Percentiles rank a stretch among this genome's conserved stretches.
phyloP scores from a whole-genome alignment of 2,113 vertebrate species.

The Melanotaenia duboulayi region DNA sequence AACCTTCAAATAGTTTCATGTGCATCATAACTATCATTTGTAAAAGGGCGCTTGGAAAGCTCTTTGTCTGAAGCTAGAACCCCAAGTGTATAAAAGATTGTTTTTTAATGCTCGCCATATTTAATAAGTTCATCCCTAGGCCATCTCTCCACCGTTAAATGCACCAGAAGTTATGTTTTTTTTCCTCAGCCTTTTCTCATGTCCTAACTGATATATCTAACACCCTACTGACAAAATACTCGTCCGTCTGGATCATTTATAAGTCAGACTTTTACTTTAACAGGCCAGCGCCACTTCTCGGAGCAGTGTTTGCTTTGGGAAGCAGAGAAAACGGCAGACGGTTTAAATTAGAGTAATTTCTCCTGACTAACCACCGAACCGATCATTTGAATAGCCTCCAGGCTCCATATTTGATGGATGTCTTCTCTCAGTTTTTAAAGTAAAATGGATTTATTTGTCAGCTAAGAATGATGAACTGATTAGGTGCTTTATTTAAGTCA shows the following conservation, averaged over 20 bases:
- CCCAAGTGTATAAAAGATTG: too few species aligned
- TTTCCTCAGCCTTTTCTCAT: background rate
- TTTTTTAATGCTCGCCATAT: too few species aligned
- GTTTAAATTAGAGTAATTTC: constrained; percentile 55
- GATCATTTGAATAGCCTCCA: constrained; percentile 44
- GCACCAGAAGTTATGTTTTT: background rate
- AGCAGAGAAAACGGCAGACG: constrained; percentile 24
- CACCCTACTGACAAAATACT: background rate
- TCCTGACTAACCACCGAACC: constrained; percentile 44
- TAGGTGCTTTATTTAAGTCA: background rate
- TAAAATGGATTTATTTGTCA: constrained; percentile 26
- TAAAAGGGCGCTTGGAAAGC: too few species aligned
- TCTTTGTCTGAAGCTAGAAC: too few species aligned
- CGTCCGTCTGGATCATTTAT: background rate
- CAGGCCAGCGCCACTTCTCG: background rate
- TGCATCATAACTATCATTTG: too few species aligned
- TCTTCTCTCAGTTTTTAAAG: constrained; percentile 24
- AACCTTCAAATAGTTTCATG: too few species aligned
- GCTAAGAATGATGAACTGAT: constrained; percentile 34
- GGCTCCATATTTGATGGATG: constrained; percentile 56
- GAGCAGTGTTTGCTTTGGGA: constrained; percentile 27
- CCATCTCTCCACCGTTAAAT: too few species aligned
- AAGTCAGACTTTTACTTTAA: background rate
- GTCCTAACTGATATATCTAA: background rate
- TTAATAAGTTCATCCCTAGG: too few species aligned